Evolutionary conservation across 1,140 invertebrate genomes (phyloP).

Genomic region (Ditylenchus dipsaci): DNA sequence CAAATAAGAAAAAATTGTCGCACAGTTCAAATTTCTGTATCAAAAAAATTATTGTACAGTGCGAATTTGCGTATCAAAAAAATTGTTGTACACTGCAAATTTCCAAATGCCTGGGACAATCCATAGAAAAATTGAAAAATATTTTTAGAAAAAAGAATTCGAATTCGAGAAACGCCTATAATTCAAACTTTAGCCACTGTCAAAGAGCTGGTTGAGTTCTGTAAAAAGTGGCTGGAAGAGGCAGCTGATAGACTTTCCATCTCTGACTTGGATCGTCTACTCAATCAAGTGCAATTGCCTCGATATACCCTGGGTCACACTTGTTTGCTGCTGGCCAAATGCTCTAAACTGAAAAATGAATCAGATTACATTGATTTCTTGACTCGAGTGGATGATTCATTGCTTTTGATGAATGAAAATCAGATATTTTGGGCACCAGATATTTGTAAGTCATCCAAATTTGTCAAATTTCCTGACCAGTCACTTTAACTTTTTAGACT

Average conservation of each 20-base stretch:
- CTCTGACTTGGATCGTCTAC: constrained; percentile 17
- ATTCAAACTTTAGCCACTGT: constrained; percentile 20
- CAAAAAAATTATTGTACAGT: no score
- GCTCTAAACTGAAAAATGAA: constrained; percentile 22
- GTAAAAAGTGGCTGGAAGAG: constrained; percentile 28
- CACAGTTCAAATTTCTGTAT: no score
- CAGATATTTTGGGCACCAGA: constrained; percentile 28
- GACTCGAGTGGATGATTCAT: constrained; percentile 1
- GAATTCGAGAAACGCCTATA: background rate
- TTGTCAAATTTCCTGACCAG: background rate
- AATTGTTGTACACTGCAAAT: no score
- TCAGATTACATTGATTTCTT: constrained; percentile 21
- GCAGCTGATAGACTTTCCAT: constrained; percentile 15
- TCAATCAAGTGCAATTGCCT: constrained; percentile 4
- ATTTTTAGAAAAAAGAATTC: no score
- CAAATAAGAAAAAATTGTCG: no score
- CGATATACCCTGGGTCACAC: constrained; percentile 19
- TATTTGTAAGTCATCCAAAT: constrained; percentile 25
- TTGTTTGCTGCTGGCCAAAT: constrained; percentile 19
- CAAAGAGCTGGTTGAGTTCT: constrained; percentile 25
- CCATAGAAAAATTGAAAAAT: no score
- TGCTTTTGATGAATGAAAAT: constrained; percentile 16
- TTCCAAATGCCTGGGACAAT: no score
- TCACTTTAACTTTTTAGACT: constrained; percentile 13
- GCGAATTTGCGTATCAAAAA: no score